Conservation (phyloP, 2,888 invertebrate genomes). For the Tridacna gigas region DNA sequence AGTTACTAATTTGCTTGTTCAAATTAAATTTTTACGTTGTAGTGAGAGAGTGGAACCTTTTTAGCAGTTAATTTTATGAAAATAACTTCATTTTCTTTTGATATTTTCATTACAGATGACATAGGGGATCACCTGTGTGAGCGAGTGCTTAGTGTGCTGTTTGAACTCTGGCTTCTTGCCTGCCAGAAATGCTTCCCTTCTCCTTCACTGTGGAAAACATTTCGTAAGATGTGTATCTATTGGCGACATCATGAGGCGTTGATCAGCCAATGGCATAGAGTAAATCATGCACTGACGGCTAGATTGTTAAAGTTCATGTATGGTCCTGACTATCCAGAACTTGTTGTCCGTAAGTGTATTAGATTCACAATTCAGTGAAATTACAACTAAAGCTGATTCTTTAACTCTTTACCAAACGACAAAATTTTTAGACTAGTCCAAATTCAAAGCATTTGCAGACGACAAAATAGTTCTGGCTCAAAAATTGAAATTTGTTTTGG, state of each 20-base stretch:
- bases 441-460: not conserved
- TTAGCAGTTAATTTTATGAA: too few relatives aligned
- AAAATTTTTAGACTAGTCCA: not conserved
- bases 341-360: constrained; percentile 80
- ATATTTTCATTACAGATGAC: constrained; percentile 88
- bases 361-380: too few relatives aligned
- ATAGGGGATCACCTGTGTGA: constrained; percentile 98
- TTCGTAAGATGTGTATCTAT: constrained; percentile 95
- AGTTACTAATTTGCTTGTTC: not conserved
- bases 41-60: too few relatives aligned
- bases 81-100: too few relatives aligned
- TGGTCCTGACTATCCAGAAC: constrained; percentile 87
- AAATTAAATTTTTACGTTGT: not conserved
- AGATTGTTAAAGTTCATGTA: constrained; percentile 94
- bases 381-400: not conserved
- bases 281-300: constrained; percentile 95
- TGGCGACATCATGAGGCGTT: constrained; percentile 98
- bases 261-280: constrained; percentile 97
- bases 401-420: not conserved
- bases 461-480: not conserved
- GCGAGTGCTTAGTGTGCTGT: constrained; percentile 95
- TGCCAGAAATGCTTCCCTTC: constrained; percentile 95
- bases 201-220: constrained; percentile 97
- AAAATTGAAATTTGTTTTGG: not conserved
- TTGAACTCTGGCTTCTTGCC: constrained; percentile 94